Percentiles rank a stretch among this genome's conserved stretches.
Conservation (phyloP, 1,140 invertebrate genomes). For the Musca domestica region DNA sequence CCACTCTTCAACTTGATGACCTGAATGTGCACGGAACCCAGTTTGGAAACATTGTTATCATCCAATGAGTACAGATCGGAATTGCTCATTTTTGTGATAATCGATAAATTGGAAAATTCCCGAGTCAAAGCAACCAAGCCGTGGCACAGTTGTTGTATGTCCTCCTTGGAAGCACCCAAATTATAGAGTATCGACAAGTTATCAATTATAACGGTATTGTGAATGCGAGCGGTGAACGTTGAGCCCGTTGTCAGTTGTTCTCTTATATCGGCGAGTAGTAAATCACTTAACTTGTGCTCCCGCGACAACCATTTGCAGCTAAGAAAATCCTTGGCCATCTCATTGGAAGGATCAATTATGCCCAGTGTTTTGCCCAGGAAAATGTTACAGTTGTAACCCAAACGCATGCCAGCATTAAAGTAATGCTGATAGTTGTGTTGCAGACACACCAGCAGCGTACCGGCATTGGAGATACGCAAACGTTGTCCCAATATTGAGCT, state of each 20-base stretch:
- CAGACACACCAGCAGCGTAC: slow-evolving; percentile 63
- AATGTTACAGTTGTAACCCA: slow-evolving; percentile 67
- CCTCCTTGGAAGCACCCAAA: slow-evolving; percentile 55
- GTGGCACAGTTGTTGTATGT: slow-evolving; percentile 50
- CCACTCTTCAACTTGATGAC: slow-evolving; percentile 66
- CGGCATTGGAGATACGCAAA: slow-evolving; percentile 57
- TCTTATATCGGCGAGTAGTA: slow-evolving; percentile 41
- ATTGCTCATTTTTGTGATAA: slow-evolving; percentile 57
- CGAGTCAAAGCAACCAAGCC: slow-evolving; percentile 50
- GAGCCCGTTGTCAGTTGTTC: slow-evolving; percentile 30
- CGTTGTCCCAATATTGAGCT: slow-evolving; percentile 62
- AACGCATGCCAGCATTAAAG: slow-evolving; percentile 68
- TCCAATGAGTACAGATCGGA: slow-evolving; percentile 58
- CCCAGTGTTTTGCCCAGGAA: slow-evolving; percentile 58
- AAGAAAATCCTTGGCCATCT: slow-evolving; percentile 48
- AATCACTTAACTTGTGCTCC: slow-evolving; percentile 39
- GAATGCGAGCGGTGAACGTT: slow-evolving; percentile 40
- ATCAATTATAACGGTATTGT: slow-evolving; percentile 65
- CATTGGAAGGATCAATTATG: slow-evolving; percentile 60
- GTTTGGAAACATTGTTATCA: slow-evolving; percentile 60
- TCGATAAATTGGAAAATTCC: slow-evolving; percentile 51
- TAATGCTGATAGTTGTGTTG: slow-evolving; percentile 72
- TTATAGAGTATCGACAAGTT: slow-evolving; percentile 69
- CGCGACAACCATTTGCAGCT: slow-evolving; percentile 37
- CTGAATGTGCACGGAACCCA: slow-evolving; percentile 62